These are phyloP conservation scores for Nipponacmea schrenckii DNA, from an alignment of 2,888 invertebrate species.

Conservation along the genomic window DNA sequence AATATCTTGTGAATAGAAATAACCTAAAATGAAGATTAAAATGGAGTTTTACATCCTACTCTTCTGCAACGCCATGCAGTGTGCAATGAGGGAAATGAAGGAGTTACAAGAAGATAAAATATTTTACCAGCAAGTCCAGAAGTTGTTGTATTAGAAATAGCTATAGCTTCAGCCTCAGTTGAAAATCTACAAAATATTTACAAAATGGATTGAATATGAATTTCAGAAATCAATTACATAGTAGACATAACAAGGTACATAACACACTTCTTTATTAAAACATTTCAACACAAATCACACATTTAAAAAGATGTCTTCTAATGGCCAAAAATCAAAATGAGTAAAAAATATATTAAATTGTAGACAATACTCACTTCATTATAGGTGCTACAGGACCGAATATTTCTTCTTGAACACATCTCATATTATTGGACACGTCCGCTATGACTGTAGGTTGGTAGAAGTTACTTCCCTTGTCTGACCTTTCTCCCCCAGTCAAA, in stretches of 20 bases:
- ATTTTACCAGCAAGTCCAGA: conserved; percentile 80
- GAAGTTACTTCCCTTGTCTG: conserved; percentile 76
- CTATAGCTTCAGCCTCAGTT: conserved; percentile 85
- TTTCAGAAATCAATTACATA: too few species aligned
- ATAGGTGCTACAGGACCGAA: conserved; percentile 93
- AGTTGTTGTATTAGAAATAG: conserved; percentile 82
- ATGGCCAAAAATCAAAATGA: too few species aligned
- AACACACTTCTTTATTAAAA: too few species aligned
- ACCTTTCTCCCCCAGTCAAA: conserved; percentile 81
- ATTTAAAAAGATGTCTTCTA: too few species aligned
- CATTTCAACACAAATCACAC: too few species aligned
- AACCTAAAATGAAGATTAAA: conserved; percentile 71
- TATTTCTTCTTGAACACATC: conserved; percentile 85
- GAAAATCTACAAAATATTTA: conserved; percentile 73
- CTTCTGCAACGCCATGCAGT: too few species aligned
- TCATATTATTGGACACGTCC: conserved; percentile 81
- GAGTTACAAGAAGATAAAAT: neutral
- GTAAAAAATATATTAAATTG: neutral
- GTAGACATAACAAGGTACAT: too few species aligned
- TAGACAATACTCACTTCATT: conserved; percentile 71
- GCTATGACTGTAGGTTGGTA: conserved; percentile 87
- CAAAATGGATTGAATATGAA: neutral
- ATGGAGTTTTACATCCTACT: neutral
- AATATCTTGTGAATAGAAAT: conserved; percentile 89
- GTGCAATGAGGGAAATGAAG: too few species aligned